A percentile compares a stretch with the other conserved stretches of the same genome.
These are phyloP conservation scores for Enoplosus armatus DNA, from an alignment of 2,797 vertebrate genomes.

Conservation along the genomic window DNA sequence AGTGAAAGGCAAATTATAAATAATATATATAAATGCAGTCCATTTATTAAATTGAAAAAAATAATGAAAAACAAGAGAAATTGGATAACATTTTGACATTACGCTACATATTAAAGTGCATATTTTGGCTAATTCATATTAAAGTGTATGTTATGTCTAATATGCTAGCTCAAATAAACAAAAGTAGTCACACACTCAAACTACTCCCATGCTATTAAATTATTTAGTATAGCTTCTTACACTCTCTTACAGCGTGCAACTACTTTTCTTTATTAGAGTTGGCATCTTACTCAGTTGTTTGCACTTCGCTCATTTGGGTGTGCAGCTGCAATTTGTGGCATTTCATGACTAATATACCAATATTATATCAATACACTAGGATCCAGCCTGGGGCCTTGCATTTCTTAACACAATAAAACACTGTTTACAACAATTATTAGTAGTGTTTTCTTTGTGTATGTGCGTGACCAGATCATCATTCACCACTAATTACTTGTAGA, in stretches of 20 bases:
- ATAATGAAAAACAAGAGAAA: not conserved
- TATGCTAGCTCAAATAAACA: not conserved
- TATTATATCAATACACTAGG: not conserved
- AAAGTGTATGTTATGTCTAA: not conserved
- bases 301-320: not conserved
- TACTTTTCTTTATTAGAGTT: not conserved
- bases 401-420: not conserved
- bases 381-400: not conserved
- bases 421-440: not conserved
- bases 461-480: not conserved
- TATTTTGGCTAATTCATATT: constrained; percentile 7
- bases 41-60: not conserved
- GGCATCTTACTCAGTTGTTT: constrained; percentile 6
- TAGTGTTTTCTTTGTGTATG: not conserved
- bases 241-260: not conserved
- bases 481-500: not conserved
- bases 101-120: not conserved
- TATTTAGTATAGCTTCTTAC: not conserved
- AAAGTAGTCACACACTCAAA: constrained; percentile 1
- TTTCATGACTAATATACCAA: not conserved
- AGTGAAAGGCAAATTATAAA: not conserved
- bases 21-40: not conserved
- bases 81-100: not conserved
- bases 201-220: not conserved
- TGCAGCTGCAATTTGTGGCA: not conserved